These are phyloP conservation scores for Gryllus bimaculatus DNA, from an alignment of 1,140 invertebrate species.

Conservation along the genomic window DNA sequence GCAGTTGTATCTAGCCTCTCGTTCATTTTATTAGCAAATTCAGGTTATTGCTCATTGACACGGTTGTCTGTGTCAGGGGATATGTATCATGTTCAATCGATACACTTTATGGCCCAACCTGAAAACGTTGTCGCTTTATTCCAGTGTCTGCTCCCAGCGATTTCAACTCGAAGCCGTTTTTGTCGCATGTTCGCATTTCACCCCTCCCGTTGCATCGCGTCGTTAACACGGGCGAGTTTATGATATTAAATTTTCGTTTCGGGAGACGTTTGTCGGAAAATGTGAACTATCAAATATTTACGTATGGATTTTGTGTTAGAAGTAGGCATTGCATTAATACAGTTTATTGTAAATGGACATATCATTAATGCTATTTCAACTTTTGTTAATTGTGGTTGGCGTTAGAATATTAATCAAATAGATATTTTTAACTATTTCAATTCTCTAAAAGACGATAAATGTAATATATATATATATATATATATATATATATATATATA, in stretches of 20 bases:
- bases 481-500: no score
- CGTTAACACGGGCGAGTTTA: background rate
- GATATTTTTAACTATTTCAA: no score
- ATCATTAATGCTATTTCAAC: no score
- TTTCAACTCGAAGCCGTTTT: background rate
- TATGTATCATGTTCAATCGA: slow-evolving; percentile 1
- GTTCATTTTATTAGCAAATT: background rate
- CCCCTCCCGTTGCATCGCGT: background rate
- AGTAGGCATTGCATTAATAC: no score
- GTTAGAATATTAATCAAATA: no score
- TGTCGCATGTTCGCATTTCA: background rate
- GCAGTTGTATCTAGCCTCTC: background rate
- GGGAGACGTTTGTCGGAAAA: no score
- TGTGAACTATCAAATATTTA: no score
- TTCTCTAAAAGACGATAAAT: no score
- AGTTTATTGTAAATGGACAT: no score
- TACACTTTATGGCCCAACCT: background rate
- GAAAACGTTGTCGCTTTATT: background rate
- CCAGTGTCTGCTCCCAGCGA: background rate
- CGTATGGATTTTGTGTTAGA: no score
- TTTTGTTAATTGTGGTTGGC: no score
- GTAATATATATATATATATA: no score
- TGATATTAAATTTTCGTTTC: background rate
- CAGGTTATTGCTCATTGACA: slow-evolving; percentile 4
- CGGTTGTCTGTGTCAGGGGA: background rate